A percentile compares a stretch with the other conserved stretches of the same genome.
Evolutionary conservation across 1,140 invertebrate genomes (phyloP).

Genomic region (Leptopilina clavipes): DNA sequence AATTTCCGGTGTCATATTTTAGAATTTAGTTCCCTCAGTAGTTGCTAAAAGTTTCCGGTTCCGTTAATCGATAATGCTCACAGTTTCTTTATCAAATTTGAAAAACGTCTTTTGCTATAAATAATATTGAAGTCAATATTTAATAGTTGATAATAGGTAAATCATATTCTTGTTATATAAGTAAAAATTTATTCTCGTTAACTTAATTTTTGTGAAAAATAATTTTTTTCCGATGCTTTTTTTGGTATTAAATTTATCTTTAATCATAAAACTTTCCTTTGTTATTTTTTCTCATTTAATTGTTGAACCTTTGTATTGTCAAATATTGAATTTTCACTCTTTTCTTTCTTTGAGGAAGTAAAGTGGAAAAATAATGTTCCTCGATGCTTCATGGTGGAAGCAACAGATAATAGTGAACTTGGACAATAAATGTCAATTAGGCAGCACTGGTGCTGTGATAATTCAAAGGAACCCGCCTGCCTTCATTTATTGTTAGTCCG

Average conservation of each 20-base stretch:
- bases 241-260: neutral
- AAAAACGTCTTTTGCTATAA: too few species aligned
- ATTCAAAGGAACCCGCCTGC: constrained; percentile 7
- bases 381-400: neutral
- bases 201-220: too few species aligned
- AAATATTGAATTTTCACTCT: neutral
- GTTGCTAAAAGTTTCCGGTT: constrained; percentile 18
- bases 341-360: neutral
- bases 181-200: too few species aligned
- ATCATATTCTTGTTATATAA: too few species aligned
- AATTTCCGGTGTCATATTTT: constrained; percentile 33
- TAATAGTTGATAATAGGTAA: too few species aligned
- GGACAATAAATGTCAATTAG: constrained; percentile 29
- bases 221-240: too few species aligned
- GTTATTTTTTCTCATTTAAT: neutral
- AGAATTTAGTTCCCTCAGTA: constrained; percentile 9
- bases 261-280: neutral
- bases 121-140: too few species aligned
- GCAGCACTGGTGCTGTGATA: neutral
- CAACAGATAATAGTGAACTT: neutral
- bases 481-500: constrained; percentile 15
- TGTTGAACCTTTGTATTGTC: neutral
- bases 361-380: neutral
- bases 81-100: neutral
- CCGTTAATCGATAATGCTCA: neutral